Evolutionary conservation across 2,888 invertebrate species (phyloP).

Genomic region (Troides aeacus): DNA sequence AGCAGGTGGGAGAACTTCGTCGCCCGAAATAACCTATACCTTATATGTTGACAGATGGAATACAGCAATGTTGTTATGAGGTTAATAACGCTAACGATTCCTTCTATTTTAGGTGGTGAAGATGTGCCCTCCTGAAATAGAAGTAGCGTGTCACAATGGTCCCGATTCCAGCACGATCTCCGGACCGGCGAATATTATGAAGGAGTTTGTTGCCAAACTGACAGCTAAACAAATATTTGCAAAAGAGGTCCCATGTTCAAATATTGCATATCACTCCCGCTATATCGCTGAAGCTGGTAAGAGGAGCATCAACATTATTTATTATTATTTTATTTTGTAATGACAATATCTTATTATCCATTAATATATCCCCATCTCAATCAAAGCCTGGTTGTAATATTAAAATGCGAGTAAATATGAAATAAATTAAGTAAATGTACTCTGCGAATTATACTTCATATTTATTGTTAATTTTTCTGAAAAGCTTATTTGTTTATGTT

Average conservation of each 20-base stretch:
- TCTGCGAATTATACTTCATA: no score
- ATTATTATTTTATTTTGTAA: background rate
- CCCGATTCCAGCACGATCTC: conserved; percentile 88
- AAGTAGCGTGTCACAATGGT: conserved; percentile 90
- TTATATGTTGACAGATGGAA: no score
- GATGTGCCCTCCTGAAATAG: conserved; percentile 73
- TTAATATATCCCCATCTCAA: no score
- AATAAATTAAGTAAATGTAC: no score
- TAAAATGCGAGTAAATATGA: no score
- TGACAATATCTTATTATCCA: no score
- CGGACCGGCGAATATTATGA: conserved; percentile 83
- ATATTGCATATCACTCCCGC: conserved; percentile 93
- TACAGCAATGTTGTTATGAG: background rate
- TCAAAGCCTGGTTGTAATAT: no score
- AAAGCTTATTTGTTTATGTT: no score
- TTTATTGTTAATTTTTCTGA: no score
- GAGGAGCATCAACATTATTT: conserved; percentile 1
- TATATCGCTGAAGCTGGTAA: conserved; percentile 85
- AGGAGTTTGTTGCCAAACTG: conserved; percentile 76
- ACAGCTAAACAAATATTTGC: conserved; percentile 59
- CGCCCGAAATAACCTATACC: no score
- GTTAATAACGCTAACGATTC: background rate
- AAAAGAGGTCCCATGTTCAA: conserved; percentile 82
- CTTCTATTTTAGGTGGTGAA: conserved; percentile 29
- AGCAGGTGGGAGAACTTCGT: no score